Conservation (phyloP, 2,113 vertebrate species). For the Lipophrys pholis region DNA sequence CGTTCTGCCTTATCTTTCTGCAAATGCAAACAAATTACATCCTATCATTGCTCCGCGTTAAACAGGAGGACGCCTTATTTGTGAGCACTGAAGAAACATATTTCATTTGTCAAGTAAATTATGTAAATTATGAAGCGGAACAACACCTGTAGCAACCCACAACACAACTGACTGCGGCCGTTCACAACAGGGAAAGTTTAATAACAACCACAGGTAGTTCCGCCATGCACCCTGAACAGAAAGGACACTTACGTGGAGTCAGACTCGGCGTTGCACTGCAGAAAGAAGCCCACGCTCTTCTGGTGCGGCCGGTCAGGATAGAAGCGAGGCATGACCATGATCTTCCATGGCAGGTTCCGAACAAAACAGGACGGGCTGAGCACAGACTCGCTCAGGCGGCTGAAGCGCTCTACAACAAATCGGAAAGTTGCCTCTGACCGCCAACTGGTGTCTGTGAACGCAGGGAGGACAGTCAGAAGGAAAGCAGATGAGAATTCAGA, state of each 20-base stretch:
- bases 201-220: no score
- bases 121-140: background rate
- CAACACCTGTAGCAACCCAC: background rate
- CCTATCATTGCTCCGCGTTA: background rate
- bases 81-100: background rate
- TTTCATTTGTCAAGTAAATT: background rate
- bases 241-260: conserved; percentile 96
- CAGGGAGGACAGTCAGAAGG: background rate
- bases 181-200: background rate
- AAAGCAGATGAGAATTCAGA: background rate
- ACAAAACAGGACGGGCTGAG: conserved; percentile 98
- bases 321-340: conserved; percentile 99
- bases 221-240: background rate
- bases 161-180: background rate
- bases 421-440: conserved; percentile 98
- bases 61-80: background rate
- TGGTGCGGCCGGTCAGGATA: conserved; percentile 98
- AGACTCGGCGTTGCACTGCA: conserved; percentile 98
- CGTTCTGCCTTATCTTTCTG: background rate
- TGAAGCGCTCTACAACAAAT: conserved; percentile 97
- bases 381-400: conserved; percentile 96
- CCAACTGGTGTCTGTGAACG: conserved; percentile 94
- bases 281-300: conserved; percentile 99
- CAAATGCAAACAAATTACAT: background rate
- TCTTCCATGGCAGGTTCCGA: conserved; percentile 98